Conservation (phyloP, 2,888 invertebrate genomes). For the Nomada ferruginata region DNA sequence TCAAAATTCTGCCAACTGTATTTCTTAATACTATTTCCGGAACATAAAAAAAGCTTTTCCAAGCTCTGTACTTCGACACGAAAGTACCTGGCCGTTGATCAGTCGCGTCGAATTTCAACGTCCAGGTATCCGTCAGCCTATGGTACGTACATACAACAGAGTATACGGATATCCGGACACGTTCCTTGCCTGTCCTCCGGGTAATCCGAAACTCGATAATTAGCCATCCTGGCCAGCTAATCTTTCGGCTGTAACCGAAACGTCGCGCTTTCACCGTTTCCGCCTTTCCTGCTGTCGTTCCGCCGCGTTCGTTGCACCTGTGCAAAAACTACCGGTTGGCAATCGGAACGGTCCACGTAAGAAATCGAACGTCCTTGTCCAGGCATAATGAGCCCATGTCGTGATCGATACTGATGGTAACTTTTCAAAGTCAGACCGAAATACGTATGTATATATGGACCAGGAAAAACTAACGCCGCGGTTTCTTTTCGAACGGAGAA, state of each 20-base stretch:
- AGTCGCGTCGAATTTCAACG: conserved; percentile 30
- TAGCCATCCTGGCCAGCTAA: conserved; percentile 70
- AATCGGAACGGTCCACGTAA: conserved; percentile 42
- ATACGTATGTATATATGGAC: too few relatives aligned
- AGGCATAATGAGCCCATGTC: conserved; percentile 4
- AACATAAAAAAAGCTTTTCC: too few relatives aligned
- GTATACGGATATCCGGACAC: conserved; percentile 39
- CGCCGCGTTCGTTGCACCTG: conserved; percentile 56
- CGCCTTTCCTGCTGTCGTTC: conserved; percentile 50
- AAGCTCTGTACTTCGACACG: too few relatives aligned
- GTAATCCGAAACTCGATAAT: conserved; percentile 64
- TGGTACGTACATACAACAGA: too few relatives aligned
- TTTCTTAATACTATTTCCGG: too few relatives aligned
- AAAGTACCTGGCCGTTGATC: too few relatives aligned
- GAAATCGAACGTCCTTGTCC: conserved; percentile 49
- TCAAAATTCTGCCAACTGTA: too few relatives aligned
- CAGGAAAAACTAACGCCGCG: too few relatives aligned
- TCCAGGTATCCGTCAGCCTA: not conserved
- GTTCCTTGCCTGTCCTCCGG: conserved; percentile 27
- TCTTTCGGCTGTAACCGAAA: conserved; percentile 75
- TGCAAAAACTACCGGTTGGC: conserved; percentile 40
- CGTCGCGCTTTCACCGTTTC: conserved; percentile 73
- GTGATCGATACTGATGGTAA: conserved; percentile 31
- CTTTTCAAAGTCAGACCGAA: conserved; percentile 25
- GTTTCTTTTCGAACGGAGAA: too few relatives aligned